phyloP scores from a whole-genome alignment of 64 coral and sea anemone genomes.

The Pocillopora verrucosa region DNA sequence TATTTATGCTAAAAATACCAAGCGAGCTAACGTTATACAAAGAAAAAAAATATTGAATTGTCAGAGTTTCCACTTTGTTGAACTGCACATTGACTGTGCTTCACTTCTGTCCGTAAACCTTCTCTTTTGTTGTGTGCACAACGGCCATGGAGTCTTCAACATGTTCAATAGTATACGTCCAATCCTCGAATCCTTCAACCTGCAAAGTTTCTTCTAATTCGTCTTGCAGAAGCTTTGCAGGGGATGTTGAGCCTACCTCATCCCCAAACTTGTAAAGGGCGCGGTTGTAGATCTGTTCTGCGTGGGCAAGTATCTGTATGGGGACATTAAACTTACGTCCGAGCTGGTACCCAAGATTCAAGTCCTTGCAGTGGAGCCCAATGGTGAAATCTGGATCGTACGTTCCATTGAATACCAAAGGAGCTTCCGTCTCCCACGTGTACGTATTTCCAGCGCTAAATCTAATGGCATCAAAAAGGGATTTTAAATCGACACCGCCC shows the following conservation, averaged over 20 bases:
- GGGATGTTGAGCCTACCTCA: slow-evolving; percentile 42
- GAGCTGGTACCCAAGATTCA: slow-evolving; percentile 69
- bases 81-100: neutral
- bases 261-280: slow-evolving; percentile 45
- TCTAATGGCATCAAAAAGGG: slow-evolving; percentile 77
- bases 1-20: too few relatives aligned
- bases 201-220: slow-evolving; percentile 24
- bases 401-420: slow-evolving; percentile 78
- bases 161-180: slow-evolving; percentile 68
- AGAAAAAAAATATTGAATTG: too few relatives aligned
- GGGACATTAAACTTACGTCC: slow-evolving; percentile 57
- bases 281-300: slow-evolving; percentile 54
- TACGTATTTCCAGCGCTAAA: slow-evolving; percentile 80
- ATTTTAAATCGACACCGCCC: slow-evolving; percentile 55
- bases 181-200: slow-evolving; percentile 49
- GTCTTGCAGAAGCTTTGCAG: slow-evolving; percentile 56
- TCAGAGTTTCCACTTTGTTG: too few relatives aligned
- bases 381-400: slow-evolving; percentile 83
- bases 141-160: slow-evolving; percentile 62
- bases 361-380: slow-evolving; percentile 81
- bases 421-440: slow-evolving; percentile 80
- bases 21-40: too few relatives aligned
- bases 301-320: neutral
- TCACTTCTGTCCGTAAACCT: neutral
- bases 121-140: slow-evolving; percentile 46